These are phyloP conservation scores for rat (Rattus norvegicus) DNA, from an alignment of 2,113 vertebrate genomes.

Conservation along the genomic window DNA sequence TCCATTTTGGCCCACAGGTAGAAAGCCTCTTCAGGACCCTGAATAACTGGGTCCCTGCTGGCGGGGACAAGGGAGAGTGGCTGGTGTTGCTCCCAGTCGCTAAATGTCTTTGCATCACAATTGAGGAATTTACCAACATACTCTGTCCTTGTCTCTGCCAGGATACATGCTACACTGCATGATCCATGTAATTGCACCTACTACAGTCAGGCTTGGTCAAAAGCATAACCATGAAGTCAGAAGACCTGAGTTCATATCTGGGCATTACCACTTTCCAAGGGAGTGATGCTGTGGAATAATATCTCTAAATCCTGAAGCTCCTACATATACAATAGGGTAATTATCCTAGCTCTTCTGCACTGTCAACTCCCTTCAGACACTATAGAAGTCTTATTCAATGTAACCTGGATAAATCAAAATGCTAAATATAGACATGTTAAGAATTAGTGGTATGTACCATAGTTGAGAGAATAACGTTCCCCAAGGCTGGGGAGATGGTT, in stretches of 20 bases:
- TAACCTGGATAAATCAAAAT: not conserved
- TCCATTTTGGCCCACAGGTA: too few species aligned
- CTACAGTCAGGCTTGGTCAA: not conserved
- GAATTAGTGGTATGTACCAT: not conserved
- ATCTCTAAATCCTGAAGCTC: not conserved
- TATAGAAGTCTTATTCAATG: not conserved
- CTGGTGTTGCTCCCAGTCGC: not conserved
- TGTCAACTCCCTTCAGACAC: not conserved
- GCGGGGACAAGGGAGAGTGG: too few species aligned
- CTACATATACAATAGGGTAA: not conserved
- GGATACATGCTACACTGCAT: not conserved
- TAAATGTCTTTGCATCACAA: not conserved
- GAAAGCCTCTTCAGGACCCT: too few species aligned
- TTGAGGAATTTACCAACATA: not conserved
- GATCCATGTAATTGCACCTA: not conserved
- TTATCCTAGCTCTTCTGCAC: not conserved
- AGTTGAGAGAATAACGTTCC: not conserved
- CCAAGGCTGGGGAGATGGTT: not conserved
- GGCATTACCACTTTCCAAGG: not conserved
- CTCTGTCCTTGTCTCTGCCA: not conserved
- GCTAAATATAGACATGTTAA: not conserved
- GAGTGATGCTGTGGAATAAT: not conserved
- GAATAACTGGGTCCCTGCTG: too few species aligned
- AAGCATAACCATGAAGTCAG: not conserved
- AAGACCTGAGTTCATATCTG: not conserved